Evolutionary conservation across 2,113 vertebrate genomes (phyloP).

Genomic region (Cygnus buccinator): DNA sequence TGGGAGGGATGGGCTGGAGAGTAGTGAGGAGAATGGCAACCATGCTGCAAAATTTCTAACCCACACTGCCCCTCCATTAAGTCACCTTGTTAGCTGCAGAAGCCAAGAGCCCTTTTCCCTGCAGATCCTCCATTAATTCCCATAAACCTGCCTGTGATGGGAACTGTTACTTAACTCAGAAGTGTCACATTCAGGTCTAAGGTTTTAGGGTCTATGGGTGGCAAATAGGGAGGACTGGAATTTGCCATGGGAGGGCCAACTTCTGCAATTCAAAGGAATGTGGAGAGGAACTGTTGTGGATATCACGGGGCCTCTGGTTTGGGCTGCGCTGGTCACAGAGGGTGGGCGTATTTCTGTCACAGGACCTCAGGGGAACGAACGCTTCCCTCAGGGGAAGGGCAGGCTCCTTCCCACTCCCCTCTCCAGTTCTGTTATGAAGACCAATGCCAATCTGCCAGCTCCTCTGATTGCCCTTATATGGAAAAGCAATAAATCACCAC

Average conservation of each 20-base stretch:
- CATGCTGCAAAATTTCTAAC: background rate
- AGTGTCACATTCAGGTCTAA: background rate
- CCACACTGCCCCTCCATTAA: background rate
- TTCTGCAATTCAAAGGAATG: background rate
- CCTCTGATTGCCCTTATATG: background rate
- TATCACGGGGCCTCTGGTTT: background rate
- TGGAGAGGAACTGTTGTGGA: background rate
- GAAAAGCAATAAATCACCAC: constrained; percentile 5
- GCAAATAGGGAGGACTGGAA: background rate
- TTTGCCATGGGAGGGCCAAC: background rate
- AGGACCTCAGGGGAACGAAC: background rate
- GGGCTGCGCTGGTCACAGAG: background rate
- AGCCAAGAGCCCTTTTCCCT: background rate
- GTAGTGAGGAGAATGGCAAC: background rate
- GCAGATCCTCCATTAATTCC: background rate
- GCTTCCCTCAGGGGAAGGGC: background rate
- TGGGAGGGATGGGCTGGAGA: rapidly evolving
- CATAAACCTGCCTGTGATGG: too few species aligned
- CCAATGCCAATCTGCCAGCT: background rate
- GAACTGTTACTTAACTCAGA: background rate
- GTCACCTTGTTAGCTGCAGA: background rate
- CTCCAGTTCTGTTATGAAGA: background rate
- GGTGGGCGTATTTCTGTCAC: background rate
- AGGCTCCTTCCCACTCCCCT: background rate
- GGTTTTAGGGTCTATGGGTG: background rate